phyloP scores from a whole-genome alignment of 2,797 vertebrate species.

The Phoeniculus purpureus region DNA sequence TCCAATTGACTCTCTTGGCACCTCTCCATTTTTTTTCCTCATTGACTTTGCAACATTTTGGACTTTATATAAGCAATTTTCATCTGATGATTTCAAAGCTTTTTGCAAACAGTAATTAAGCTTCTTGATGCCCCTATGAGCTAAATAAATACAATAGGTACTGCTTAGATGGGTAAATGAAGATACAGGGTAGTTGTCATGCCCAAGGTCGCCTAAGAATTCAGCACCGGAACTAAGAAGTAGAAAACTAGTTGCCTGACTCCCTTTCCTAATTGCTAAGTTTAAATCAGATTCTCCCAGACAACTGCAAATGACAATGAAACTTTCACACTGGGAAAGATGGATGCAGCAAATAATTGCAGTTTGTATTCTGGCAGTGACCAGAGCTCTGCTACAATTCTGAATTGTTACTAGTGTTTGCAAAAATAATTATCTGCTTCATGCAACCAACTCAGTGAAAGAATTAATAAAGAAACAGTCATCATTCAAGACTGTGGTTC shows the following conservation, averaged over 20 bases:
- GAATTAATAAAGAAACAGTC: background rate
- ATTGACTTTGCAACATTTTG: slow-evolving; percentile 56
- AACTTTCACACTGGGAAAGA: background rate
- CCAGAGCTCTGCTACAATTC: background rate
- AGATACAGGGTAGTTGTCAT: slow-evolving; percentile 29
- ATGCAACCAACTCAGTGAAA: background rate
- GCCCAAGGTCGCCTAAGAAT: slow-evolving; percentile 48
- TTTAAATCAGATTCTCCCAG: background rate
- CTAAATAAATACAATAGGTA: slow-evolving; percentile 60
- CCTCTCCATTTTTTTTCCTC: slow-evolving; percentile 34
- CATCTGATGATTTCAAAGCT: slow-evolving; percentile 67
- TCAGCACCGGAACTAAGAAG: background rate
- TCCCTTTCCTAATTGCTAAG: background rate
- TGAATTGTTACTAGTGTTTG: background rate
- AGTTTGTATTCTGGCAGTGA: background rate
- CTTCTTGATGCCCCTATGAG: slow-evolving; percentile 47
- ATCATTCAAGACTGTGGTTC: background rate
- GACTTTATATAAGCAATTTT: slow-evolving; percentile 34
- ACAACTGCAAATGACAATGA: background rate
- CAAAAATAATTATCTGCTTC: background rate
- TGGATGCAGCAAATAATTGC: background rate
- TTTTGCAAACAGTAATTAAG: slow-evolving; percentile 70
- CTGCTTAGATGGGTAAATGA: slow-evolving; percentile 42
- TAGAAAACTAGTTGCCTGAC: background rate
- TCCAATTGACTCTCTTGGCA: slow-evolving; percentile 56